A percentile compares a stretch with the other conserved stretches of the same genome.
phyloP scores from a whole-genome alignment of 2,113 vertebrate species.

The Nycticebus coucang region DNA sequence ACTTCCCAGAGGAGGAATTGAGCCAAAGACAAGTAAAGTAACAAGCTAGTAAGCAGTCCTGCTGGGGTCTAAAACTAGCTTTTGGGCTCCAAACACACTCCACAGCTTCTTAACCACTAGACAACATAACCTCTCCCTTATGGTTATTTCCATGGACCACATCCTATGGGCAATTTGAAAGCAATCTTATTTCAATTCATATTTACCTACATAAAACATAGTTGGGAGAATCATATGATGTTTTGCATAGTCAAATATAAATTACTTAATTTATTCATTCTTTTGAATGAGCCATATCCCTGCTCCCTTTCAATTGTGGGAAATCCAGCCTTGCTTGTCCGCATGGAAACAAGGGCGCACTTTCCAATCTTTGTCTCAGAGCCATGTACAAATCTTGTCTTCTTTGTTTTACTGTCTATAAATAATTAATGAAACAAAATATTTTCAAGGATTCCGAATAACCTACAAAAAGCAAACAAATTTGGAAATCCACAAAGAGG shows the following conservation, averaged over 20 bases:
- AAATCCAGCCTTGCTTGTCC: neutral
- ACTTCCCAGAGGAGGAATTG: neutral
- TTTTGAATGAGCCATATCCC: conserved; percentile 2
- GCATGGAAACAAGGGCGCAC: neutral
- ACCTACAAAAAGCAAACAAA: neutral
- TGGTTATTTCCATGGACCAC: neutral
- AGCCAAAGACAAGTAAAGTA: neutral
- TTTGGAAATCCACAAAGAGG: neutral
- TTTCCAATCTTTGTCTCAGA: conserved; percentile 8
- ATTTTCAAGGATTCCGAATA: neutral
- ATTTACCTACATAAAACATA: conserved; percentile 34
- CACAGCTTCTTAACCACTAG: neutral
- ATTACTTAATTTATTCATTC: neutral
- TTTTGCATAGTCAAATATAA: neutral
- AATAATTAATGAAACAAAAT: conserved; percentile 13
- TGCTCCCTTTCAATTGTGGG: conserved; percentile 11
- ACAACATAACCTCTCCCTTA: neutral
- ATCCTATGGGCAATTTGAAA: neutral
- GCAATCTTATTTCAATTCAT: neutral
- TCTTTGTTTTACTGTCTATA: conserved; percentile 5
- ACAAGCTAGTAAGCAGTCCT: neutral
- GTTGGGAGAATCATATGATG: neutral
- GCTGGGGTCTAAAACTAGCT: neutral
- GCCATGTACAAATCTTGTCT: neutral
- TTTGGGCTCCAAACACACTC: neutral